Evolutionary conservation across 1,140 invertebrate genomes (phyloP).

Genomic region (Cardiocondyla obscurior): DNA sequence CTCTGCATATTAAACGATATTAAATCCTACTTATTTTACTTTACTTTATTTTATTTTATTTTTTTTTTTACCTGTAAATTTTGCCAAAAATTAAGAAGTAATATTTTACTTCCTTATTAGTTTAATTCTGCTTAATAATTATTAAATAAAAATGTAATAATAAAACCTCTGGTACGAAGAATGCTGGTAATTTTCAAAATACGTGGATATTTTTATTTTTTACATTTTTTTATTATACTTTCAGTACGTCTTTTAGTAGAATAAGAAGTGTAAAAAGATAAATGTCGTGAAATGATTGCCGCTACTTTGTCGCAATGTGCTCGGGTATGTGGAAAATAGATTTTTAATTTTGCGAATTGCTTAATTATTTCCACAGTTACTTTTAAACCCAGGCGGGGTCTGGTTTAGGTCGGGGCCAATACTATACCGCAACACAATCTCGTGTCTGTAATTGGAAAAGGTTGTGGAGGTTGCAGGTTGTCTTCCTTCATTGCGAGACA

Average conservation of each 20-base stretch:
- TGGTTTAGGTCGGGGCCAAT: conserved; percentile 27
- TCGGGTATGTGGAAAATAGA: conserved; percentile 68
- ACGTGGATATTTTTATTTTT: conserved; percentile 10
- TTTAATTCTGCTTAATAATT: too few species aligned
- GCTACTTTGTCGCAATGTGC: conserved; percentile 40
- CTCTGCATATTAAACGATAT: background rate
- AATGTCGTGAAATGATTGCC: conserved; percentile 40
- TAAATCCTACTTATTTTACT: background rate
- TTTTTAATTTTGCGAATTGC: conserved; percentile 74
- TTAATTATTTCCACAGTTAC: conserved; percentile 72
- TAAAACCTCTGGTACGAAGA: background rate
- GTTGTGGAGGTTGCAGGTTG: conserved; percentile 43
- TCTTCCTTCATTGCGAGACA: background rate
- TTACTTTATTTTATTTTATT: background rate
- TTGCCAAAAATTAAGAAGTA: too few species aligned
- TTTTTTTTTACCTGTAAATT: too few species aligned
- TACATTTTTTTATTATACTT: conserved; percentile 58
- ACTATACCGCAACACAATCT: conserved; percentile 66
- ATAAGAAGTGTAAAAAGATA: background rate
- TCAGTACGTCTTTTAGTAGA: conserved; percentile 44
- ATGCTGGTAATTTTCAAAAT: background rate
- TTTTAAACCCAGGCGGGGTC: conserved; percentile 64
- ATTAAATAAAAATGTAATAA: too few species aligned
- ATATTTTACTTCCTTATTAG: too few species aligned
- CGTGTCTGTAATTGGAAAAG: conserved; percentile 73